A percentile compares a stretch with the other conserved stretches of the same genome.
Evolutionary conservation across 1,140 invertebrate genomes (phyloP).

Genomic region (Homalodisca vitripennis): DNA sequence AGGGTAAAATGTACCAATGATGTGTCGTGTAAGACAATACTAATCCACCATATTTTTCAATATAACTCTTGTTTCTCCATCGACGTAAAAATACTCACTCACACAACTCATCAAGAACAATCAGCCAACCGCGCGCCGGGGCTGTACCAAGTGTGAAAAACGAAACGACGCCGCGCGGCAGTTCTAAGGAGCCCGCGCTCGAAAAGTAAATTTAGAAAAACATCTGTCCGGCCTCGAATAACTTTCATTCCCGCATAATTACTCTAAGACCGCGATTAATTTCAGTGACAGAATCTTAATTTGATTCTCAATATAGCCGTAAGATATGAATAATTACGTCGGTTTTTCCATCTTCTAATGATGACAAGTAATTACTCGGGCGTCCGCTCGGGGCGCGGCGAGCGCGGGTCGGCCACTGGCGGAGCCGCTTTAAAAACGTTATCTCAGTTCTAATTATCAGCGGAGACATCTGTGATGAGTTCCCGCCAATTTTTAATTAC

Average conservation of each 20-base stretch:
- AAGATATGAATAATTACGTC: slow-evolving; percentile 23
- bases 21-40: no score
- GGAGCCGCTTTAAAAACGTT: neutral
- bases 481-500: slow-evolving; percentile 15
- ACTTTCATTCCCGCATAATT: neutral
- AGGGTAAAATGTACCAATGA: no score
- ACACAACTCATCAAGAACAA: no score
- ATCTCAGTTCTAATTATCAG: slow-evolving; percentile 7
- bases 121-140: no score
- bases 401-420: neutral
- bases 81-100: no score
- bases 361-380: slow-evolving; percentile 19
- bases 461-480: neutral
- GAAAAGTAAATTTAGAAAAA: slow-evolving; percentile 8
- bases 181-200: no score
- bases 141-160: no score
- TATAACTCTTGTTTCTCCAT: no score
- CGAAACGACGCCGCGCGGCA: no score
- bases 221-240: neutral
- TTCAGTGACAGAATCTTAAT: slow-evolving; percentile 16
- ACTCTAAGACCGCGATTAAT: slow-evolving; percentile 15
- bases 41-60: no score
- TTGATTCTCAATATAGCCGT: slow-evolving; percentile 16
- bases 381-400: neutral
- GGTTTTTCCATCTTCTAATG: slow-evolving; percentile 23